Percentiles rank a stretch among this genome's conserved stretches.
Conservation (phyloP, 2,888 invertebrate genomes). For the Pterostichus niger region DNA sequence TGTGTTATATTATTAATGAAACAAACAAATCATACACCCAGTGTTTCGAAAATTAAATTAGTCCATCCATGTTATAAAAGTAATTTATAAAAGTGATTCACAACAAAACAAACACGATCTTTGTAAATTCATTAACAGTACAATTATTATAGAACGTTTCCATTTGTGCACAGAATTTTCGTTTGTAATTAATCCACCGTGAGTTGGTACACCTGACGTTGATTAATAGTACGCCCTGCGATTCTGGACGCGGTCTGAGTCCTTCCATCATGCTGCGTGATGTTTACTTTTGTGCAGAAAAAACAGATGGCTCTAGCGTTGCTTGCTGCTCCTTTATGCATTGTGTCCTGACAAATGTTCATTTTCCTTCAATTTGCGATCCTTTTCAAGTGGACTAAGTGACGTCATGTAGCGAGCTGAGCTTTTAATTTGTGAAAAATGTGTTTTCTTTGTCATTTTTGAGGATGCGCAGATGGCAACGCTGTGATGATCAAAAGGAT, state of each 20-base stretch:
- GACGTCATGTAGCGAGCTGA: conserved; percentile 28
- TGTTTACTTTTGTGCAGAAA: conserved; percentile 43
- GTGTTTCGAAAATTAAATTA: too few species aligned
- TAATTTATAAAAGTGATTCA: conserved; percentile 9
- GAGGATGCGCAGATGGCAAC: not conserved
- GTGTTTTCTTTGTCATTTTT: conserved; percentile 20
- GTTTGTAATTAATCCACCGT: conserved; percentile 52
- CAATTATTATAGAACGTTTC: conserved; percentile 35
- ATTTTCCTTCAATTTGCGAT: conserved; percentile 48
- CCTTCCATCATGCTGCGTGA: not conserved
- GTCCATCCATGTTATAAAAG: too few species aligned
- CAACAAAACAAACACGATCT: not conserved
- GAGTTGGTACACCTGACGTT: conserved; percentile 57
- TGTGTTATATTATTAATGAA: too few species aligned
- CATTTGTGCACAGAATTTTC: conserved; percentile 30
- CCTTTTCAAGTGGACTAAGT: conserved; percentile 55
- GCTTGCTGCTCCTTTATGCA: conserved; percentile 1
- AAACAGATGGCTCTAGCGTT: conserved; percentile 27
- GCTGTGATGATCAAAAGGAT: conserved; percentile 21
- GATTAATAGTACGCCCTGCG: conserved; percentile 58
- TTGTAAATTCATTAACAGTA: conserved; percentile 46
- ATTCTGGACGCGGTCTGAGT: not conserved
- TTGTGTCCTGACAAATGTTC: conserved; percentile 50
- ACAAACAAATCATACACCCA: too few species aligned
- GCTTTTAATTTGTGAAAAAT: conserved; percentile 53